Conservation (phyloP, 2,797 vertebrate genomes). For the Melanotaenia pygmaea region DNA sequence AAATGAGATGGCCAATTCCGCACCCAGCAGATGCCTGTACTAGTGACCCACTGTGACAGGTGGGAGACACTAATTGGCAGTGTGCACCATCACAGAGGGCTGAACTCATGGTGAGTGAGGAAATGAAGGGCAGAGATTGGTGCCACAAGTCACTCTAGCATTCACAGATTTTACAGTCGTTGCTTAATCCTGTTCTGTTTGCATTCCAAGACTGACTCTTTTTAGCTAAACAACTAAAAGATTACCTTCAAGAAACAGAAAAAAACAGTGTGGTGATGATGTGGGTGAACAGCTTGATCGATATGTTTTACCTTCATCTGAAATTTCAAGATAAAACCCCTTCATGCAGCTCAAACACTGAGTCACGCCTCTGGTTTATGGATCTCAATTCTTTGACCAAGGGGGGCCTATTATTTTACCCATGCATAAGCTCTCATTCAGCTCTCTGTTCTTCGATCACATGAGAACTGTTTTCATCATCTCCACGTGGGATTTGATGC, state of each 20-base stretch:
- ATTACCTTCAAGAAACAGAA: conserved; percentile 17
- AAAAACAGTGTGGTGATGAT: conserved; percentile 12
- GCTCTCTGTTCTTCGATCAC: conserved; percentile 10
- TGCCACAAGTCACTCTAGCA: conserved; percentile 16
- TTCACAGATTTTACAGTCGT: background rate
- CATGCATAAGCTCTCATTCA: conserved; percentile 13
- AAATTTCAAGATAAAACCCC: conserved; percentile 51
- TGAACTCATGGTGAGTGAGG: conserved; percentile 37
- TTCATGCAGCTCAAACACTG: conserved; percentile 27
- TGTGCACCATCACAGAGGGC: conserved; percentile 34
- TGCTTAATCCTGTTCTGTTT: background rate
- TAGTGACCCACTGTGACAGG: conserved; percentile 75
- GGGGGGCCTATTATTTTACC: conserved; percentile 27
- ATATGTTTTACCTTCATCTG: conserved; percentile 45
- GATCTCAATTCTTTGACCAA: conserved; percentile 42
- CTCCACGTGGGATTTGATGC: conserved; percentile 43
- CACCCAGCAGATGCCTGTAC: conserved; percentile 74
- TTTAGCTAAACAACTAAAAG: background rate
- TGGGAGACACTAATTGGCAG: conserved; percentile 78
- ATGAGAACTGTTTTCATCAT: conserved; percentile 57
- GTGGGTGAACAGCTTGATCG: conserved; percentile 36
- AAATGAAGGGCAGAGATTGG: conserved; percentile 23
- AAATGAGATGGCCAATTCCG: conserved; percentile 77
- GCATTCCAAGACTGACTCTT: conserved; percentile 9
- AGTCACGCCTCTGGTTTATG: conserved; percentile 43